A percentile compares a stretch with the other conserved stretches of the same genome.
These are phyloP conservation scores for Sarcophaga caerulescens DNA, from an alignment of 2,888 invertebrate genomes.

Conservation along the genomic window DNA sequence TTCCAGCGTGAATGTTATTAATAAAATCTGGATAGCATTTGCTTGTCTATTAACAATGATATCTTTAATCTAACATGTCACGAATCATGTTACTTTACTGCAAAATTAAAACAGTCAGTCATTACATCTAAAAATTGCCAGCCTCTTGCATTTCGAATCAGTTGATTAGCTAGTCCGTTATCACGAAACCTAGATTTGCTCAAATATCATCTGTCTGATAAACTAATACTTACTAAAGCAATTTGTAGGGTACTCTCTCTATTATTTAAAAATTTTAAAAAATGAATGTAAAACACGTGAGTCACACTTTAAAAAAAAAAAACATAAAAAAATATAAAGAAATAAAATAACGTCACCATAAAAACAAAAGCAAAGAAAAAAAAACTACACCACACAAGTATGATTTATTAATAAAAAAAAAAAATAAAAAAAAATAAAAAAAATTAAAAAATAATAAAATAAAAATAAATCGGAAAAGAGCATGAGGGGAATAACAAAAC, in stretches of 20 bases:
- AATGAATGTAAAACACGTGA: constrained; percentile 55
- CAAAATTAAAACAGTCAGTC: too few relatives aligned
- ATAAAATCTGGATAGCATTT: too few relatives aligned
- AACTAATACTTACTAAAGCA: neutral
- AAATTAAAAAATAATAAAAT: neutral
- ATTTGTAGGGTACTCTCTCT: constrained; percentile 9
- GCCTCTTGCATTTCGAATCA: too few relatives aligned
- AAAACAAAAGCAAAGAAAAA: constrained; percentile 34
- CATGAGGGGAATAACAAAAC: neutral
- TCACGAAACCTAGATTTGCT: too few relatives aligned
- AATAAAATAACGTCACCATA: constrained; percentile 54
- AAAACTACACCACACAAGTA: constrained; percentile 5
- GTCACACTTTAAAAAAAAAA: constrained; percentile 57
- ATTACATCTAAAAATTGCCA: too few relatives aligned
- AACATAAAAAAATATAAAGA: too few relatives aligned
- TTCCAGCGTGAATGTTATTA: too few relatives aligned
- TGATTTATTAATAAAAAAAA: constrained; percentile 8
- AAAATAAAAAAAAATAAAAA: neutral
- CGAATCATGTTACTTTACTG: too few relatives aligned
- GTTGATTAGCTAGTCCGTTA: too few relatives aligned
- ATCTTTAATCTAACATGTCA: too few relatives aligned
- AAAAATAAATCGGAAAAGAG: neutral
- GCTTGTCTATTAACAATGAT: too few relatives aligned
- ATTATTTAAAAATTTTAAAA: neutral
- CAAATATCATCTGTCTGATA: neutral